These are phyloP conservation scores for Pampus argenteus DNA, from an alignment of 2,797 vertebrate species.

Conservation along the genomic window DNA sequence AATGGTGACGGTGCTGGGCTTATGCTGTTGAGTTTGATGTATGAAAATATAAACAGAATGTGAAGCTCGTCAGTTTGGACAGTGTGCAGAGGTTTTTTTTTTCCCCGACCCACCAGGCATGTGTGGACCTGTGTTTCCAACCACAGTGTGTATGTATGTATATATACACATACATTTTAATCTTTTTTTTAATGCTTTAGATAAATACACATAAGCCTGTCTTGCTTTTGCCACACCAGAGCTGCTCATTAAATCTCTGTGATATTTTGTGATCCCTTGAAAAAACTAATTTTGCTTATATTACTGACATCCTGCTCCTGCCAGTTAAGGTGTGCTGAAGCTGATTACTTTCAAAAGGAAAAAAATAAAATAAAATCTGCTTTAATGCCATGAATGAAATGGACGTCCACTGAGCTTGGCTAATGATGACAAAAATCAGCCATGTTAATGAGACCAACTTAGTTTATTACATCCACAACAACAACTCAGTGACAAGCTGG, in stretches of 20 bases:
- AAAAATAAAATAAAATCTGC: neutral
- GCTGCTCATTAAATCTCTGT: constrained; percentile 32
- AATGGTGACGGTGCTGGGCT: constrained; percentile 18
- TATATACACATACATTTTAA: no score
- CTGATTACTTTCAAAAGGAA: constrained; percentile 31
- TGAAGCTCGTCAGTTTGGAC: constrained; percentile 24
- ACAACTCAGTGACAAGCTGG: constrained; percentile 36
- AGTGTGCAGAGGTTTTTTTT: neutral
- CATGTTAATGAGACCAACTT: constrained; percentile 54
- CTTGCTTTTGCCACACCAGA: neutral
- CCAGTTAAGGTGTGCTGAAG: constrained; percentile 44
- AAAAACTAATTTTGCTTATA: constrained; percentile 19
- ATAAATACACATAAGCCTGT: no score
- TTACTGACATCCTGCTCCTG: constrained; percentile 27
- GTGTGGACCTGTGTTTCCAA: neutral
- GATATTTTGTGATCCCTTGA: constrained; percentile 20
- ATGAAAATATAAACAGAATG: constrained; percentile 20
- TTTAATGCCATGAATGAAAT: constrained; percentile 33
- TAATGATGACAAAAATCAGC: constrained; percentile 50
- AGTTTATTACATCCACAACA: constrained; percentile 23
- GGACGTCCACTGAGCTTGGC: constrained; percentile 24
- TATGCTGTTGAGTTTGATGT: constrained; percentile 19
- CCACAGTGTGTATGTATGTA: no score
- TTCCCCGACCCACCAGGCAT: neutral
- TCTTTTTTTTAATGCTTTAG: no score